A percentile compares a stretch with the other conserved stretches of the same genome.
phyloP scores from a whole-genome alignment of 2,888 invertebrate species.

The Pollenia angustigena region DNA sequence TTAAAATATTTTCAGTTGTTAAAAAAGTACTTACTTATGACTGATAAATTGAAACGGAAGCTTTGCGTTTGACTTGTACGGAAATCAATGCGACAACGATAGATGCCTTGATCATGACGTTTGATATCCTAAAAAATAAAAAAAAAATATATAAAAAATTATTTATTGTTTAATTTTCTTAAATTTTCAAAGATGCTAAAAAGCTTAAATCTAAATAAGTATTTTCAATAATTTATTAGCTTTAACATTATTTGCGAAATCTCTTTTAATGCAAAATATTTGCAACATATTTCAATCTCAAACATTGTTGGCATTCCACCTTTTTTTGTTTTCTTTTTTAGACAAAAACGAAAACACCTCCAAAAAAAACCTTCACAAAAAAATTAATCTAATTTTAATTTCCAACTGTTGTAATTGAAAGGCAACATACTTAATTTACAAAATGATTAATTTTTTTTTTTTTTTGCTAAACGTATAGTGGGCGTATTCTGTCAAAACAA shows the following conservation, averaged over 20 bases:
- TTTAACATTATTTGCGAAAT: neutral
- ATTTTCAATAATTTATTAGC: neutral
- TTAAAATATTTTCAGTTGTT: neutral
- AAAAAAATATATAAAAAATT: neutral
- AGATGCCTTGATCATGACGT: slow-evolving; percentile 94
- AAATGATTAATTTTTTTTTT: slow-evolving; percentile 9
- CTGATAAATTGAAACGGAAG: slow-evolving; percentile 94
- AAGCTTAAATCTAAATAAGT: too few species aligned
- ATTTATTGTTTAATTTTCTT: neutral
- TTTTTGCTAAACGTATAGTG: too few species aligned
- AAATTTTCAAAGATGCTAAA: neutral
- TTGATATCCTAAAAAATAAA: slow-evolving; percentile 87
- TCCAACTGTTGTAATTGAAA: slow-evolving; percentile 9
- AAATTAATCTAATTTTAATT: slow-evolving; percentile 39
- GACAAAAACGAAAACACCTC: neutral
- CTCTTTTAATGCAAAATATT: neutral
- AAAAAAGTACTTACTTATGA: slow-evolving; percentile 90
- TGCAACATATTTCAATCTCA: neutral
- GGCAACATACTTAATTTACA: slow-evolving; percentile 24
- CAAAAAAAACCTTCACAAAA: neutral
- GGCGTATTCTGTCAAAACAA: slow-evolving; percentile 23
- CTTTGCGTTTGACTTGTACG: slow-evolving; percentile 95
- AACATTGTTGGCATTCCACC: neutral
- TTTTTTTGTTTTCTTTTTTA: neutral
- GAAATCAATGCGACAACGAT: slow-evolving; percentile 95